phyloP scores from a whole-genome alignment of 1,140 invertebrate species.

The Caenorhabditis elegans region DNA sequence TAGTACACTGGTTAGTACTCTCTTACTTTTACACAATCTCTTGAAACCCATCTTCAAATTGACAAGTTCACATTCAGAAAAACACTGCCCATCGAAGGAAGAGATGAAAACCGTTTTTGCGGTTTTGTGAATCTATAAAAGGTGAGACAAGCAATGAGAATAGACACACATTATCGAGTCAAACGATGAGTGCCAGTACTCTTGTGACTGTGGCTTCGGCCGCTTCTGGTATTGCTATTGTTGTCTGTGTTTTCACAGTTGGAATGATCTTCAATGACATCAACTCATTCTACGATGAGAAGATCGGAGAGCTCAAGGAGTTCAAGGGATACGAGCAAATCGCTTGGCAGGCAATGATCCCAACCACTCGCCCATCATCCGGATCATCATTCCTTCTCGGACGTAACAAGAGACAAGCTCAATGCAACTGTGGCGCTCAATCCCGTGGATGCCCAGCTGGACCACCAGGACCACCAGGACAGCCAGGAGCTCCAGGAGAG shows the following conservation, averaged over 20 bases:
- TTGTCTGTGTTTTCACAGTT: slow-evolving; percentile 39
- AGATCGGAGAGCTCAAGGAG: slow-evolving; percentile 40
- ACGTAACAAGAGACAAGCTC: slow-evolving; percentile 38
- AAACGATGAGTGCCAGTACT: background rate
- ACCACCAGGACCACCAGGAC: slow-evolving; percentile 44
- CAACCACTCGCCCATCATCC: background rate
- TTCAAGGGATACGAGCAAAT: slow-evolving; percentile 33
- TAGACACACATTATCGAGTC: slow-evolving; percentile 18
- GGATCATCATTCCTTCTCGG: slow-evolving; percentile 17
- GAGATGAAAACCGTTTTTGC: background rate
- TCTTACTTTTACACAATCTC: background rate
- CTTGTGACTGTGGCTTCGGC: slow-evolving; percentile 38
- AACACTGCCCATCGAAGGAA: background rate
- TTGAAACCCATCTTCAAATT: background rate
- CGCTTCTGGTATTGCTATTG: slow-evolving; percentile 38
- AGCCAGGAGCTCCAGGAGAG: slow-evolving; percentile 39
- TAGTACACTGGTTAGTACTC: background rate
- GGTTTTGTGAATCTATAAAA: slow-evolving; percentile 8
- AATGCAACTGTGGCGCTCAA: slow-evolving; percentile 36
- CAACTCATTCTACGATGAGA: slow-evolving; percentile 45
- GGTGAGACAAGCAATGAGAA: background rate
- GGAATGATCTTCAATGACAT: slow-evolving; percentile 47
- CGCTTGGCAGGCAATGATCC: slow-evolving; percentile 37
- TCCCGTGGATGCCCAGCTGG: slow-evolving; percentile 40
- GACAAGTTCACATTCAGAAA: background rate